Conservation (phyloP, 1,140 invertebrate species). For the Teleopsis dalmanni region DNA sequence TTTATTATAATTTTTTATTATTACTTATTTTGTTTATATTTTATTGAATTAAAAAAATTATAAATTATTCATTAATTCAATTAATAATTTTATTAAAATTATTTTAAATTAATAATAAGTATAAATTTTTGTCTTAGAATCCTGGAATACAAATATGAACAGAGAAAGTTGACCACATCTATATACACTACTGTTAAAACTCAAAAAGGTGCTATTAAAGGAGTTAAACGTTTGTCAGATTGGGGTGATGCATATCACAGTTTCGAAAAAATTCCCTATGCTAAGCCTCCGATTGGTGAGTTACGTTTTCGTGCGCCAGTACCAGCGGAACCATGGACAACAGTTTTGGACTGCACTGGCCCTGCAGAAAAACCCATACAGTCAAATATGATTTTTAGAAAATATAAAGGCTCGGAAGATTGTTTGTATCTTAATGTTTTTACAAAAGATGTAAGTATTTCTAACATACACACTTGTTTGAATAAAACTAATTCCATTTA, state of each 20-base stretch:
- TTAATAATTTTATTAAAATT: not conserved
- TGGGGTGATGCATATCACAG: constrained; percentile 39
- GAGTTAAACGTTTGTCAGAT: constrained; percentile 29
- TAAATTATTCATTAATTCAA: constrained; percentile 2
- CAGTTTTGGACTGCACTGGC: constrained; percentile 35
- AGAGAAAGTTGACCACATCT: constrained; percentile 31
- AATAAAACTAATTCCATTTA: not conserved
- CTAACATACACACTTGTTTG: not conserved
- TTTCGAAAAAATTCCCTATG: constrained; percentile 62
- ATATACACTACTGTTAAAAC: constrained; percentile 25
- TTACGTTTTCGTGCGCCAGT: constrained; percentile 55
- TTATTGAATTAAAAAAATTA: not conserved
- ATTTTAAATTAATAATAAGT: not conserved
- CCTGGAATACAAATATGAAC: constrained; percentile 32
- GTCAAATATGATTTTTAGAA: constrained; percentile 31
- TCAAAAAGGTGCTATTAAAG: constrained; percentile 25
- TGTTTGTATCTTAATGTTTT: constrained; percentile 52
- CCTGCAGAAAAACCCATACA: constrained; percentile 38
- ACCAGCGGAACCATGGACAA: constrained; percentile 47
- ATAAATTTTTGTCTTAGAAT: constrained; percentile 23
- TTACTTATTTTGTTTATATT: too few species aligned
- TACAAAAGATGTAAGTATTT: constrained; percentile 38
- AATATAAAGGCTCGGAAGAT: constrained; percentile 46
- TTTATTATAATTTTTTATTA: too few species aligned
- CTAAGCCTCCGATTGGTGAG: constrained; percentile 61